These are phyloP conservation scores for Polyommatus iphigenia DNA, from an alignment of 2,888 invertebrate species.

Conservation along the genomic window DNA sequence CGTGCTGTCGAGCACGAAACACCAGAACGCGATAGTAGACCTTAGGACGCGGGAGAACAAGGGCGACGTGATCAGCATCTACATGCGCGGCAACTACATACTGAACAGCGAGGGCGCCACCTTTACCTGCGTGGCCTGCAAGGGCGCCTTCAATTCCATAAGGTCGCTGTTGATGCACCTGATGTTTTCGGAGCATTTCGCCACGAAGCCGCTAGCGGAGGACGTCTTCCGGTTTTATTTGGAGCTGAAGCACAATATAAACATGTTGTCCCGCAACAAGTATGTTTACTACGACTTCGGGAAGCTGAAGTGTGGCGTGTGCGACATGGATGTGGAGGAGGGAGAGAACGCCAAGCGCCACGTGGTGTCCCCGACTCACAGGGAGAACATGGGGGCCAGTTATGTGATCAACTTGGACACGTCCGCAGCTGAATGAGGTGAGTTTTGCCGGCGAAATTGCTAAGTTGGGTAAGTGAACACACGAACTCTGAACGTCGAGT, in stretches of 20 bases:
- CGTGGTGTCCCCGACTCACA: slow-evolving; percentile 65
- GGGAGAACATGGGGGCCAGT: slow-evolving; percentile 74
- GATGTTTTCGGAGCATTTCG: slow-evolving; percentile 67
- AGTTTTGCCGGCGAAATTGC: slow-evolving; percentile 12
- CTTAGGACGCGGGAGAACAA: slow-evolving; percentile 51
- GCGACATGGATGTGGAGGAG: slow-evolving; percentile 61
- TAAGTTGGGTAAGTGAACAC: not conserved
- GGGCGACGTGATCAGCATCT: slow-evolving; percentile 70
- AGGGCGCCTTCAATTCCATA: slow-evolving; percentile 63
- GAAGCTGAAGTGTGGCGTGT: slow-evolving; percentile 66
- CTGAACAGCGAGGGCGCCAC: slow-evolving; percentile 64
- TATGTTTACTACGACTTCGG: slow-evolving; percentile 70
- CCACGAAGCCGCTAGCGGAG: slow-evolving; percentile 57
- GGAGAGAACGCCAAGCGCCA: slow-evolving; percentile 71
- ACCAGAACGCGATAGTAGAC: slow-evolving; percentile 58
- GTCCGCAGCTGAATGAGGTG: slow-evolving; percentile 65
- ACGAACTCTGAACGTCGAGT: too few species aligned
- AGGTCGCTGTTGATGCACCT: slow-evolving; percentile 63
- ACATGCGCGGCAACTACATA: slow-evolving; percentile 67
- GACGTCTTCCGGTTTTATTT: slow-evolving; percentile 71
- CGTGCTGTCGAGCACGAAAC: slow-evolving; percentile 56
- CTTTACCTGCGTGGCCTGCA: slow-evolving; percentile 61
- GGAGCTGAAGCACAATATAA: slow-evolving; percentile 71
- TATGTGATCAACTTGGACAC: slow-evolving; percentile 63
- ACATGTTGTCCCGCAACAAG: slow-evolving; percentile 67